Evolutionary conservation across 2,888 invertebrate species (phyloP), one percentile per base, ranked within the genome.

Genomic region (Matsumyia berberina): DNA sequence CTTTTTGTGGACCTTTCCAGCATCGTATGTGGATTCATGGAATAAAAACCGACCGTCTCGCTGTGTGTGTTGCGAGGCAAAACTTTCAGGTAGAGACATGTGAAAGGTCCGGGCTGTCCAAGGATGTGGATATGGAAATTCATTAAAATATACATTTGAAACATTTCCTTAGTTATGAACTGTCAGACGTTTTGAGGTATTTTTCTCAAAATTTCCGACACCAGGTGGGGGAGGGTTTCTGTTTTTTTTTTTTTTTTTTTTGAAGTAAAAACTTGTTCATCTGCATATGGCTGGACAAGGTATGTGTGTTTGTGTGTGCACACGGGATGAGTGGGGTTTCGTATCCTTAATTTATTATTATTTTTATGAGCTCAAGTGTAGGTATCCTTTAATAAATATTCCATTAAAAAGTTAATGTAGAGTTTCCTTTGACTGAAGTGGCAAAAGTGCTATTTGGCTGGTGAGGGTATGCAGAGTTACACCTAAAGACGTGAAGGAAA

Each of bases 391-490:
- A 64, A 83, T 79, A 73, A 79, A 79, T 67, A 83, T 83, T 83
- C 83, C 83, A 83, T 83, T 83, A 83, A 83, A 79, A 82, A 78
- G 78, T 82, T 70, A 72, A 72, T 77, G 35, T 31, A 49, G 57
- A 55, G 24, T 19, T 57, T 49, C 31, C 37, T 33, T 74, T 74
- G 42, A 44, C 42, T 5, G 42, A 24, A 42, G 15, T 17, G 44
- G 12, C 29, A 51, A 4, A 24, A 24, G 24, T n/a, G n/a, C n/a
- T n/a, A n/a, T n/a, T n/a, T n/a, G n/a, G n/a, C n/a, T n/a, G n/a
- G n/a, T n/a, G n/a, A n/a, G n/a, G n/a, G n/a, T n/a, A n/a, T n/a
- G n/a, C n/a, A n/a, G n/a, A n/a, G n/a, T n/a, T n/a, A n/a, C n/a
- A n/a, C n/a, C n/a, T n/a, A n/a, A n/a, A n/a, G n/a, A n/a, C n/a